Percentiles rank a stretch among this genome's conserved stretches.
phyloP scores from a whole-genome alignment of 2,113 vertebrate species.

The Uria lomvia region DNA sequence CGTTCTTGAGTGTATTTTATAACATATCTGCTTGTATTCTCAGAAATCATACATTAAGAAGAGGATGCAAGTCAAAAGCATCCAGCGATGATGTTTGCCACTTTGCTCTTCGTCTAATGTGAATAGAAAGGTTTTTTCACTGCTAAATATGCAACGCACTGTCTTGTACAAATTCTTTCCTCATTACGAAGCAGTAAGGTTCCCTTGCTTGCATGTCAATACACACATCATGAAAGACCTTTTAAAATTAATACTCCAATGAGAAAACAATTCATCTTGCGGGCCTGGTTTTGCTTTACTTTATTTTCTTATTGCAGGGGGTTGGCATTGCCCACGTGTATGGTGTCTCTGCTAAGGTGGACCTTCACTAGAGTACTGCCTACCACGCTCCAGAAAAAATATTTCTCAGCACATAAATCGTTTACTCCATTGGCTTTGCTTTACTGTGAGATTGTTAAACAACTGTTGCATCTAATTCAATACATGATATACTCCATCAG shows the following conservation, averaged over 20 bases:
- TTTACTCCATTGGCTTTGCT: neutral
- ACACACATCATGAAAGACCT: neutral
- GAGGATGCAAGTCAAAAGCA: neutral
- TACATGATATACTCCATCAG: neutral
- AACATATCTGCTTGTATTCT: neutral
- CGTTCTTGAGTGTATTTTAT: neutral
- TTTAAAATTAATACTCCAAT: neutral
- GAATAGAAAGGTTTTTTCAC: neutral
- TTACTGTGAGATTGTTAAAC: neutral
- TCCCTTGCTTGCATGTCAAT: neutral
- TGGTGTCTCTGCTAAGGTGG: neutral
- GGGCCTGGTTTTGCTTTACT: neutral
- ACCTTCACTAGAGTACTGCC: neutral
- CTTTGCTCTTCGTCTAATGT: neutral
- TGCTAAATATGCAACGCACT: neutral
- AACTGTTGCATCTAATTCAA: neutral
- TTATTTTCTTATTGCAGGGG: neutral
- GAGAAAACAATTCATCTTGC: neutral
- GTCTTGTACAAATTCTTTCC: neutral
- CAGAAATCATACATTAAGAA: neutral
- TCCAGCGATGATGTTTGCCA: neutral
- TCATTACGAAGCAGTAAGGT: neutral
- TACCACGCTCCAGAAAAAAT: neutral
- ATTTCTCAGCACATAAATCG: neutral
- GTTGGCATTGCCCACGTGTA: fast-evolving